Conservation (phyloP, 2,888 invertebrate species). For the Harpalus rubripes region DNA sequence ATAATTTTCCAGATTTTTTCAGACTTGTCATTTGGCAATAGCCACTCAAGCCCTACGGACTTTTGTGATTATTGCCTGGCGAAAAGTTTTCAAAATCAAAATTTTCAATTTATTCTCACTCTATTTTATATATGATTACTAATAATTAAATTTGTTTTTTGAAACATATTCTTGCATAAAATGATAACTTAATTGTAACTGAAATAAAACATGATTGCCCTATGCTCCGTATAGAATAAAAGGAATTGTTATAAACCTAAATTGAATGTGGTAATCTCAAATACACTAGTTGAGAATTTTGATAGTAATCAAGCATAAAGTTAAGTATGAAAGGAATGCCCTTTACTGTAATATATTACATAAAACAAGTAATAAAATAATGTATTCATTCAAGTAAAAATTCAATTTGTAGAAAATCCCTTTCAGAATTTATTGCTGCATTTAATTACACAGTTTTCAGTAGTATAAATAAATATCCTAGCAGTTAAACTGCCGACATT, state of each 20-base stretch:
- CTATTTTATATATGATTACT: too few relatives aligned
- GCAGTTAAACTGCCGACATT: conserved; percentile 4
- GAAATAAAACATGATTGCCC: too few relatives aligned
- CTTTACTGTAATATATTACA: conserved; percentile 3
- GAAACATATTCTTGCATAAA: too few relatives aligned
- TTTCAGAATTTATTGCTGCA: not conserved
- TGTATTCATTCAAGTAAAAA: not conserved
- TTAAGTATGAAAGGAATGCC: conserved; percentile 2
- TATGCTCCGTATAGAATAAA: too few relatives aligned
- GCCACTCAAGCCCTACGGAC: too few relatives aligned
- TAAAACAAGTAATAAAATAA: conserved; percentile 3
- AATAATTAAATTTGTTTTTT: too few relatives aligned
- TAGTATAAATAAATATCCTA: not conserved
- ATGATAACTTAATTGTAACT: too few relatives aligned
- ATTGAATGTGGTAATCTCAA: not conserved
- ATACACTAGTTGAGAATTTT: not conserved
- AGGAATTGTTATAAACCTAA: not conserved
- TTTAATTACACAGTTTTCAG: conserved; percentile 3
- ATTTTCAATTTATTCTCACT: too few relatives aligned
- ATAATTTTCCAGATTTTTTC: too few relatives aligned
- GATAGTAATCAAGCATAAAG: not conserved
- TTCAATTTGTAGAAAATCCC: not conserved
- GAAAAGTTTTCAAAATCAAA: too few relatives aligned
- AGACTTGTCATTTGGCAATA: too few relatives aligned
- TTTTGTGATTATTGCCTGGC: too few relatives aligned